Evolutionary conservation across 1,140 invertebrate species (phyloP).

Genomic region (Aphaenogaster rudis): DNA sequence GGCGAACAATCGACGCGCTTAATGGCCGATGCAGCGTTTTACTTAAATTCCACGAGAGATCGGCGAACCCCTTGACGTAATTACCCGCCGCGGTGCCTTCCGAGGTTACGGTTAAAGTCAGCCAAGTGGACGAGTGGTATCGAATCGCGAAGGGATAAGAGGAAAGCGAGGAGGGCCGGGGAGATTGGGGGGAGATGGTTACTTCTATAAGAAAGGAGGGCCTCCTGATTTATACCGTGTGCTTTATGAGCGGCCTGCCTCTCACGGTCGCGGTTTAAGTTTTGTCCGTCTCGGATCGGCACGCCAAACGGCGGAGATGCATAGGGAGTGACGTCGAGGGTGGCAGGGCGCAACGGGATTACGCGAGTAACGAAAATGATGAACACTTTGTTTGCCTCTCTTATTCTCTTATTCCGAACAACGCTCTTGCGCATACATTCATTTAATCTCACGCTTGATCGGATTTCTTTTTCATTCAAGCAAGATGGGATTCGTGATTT

Average conservation of each 20-base stretch:
- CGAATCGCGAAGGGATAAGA: slow-evolving; percentile 65
- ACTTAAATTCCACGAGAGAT: slow-evolving; percentile 63
- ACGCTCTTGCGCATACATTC: background rate
- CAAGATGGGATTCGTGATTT: background rate
- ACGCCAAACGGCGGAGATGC: slow-evolving; percentile 21
- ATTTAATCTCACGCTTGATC: slow-evolving; percentile 6
- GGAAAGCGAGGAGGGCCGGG: slow-evolving; percentile 61
- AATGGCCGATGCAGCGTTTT: slow-evolving; percentile 55
- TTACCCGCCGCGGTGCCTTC: slow-evolving; percentile 76
- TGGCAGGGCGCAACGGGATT: slow-evolving; percentile 32
- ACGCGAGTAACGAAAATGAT: slow-evolving; percentile 47
- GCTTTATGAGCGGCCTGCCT: slow-evolving; percentile 81
- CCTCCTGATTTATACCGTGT: slow-evolving; percentile 80
- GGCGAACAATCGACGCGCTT: slow-evolving; percentile 39
- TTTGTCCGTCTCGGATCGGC: slow-evolving; percentile 75
- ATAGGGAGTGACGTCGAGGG: slow-evolving; percentile 30
- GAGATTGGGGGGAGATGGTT: slow-evolving; percentile 70
- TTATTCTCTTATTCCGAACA: background rate
- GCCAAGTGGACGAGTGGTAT: slow-evolving; percentile 67
- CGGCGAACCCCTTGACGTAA: slow-evolving; percentile 76
- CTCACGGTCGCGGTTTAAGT: slow-evolving; percentile 73
- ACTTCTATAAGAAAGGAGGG: slow-evolving; percentile 74
- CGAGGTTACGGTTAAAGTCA: slow-evolving; percentile 80
- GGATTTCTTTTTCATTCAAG: background rate
- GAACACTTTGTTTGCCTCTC: background rate